Evolutionary conservation across 92 coral and sea anemone genomes (phyloP), one percentile per base, ranked within the genome.

Genomic region (Paragorgia papillata): DNA sequence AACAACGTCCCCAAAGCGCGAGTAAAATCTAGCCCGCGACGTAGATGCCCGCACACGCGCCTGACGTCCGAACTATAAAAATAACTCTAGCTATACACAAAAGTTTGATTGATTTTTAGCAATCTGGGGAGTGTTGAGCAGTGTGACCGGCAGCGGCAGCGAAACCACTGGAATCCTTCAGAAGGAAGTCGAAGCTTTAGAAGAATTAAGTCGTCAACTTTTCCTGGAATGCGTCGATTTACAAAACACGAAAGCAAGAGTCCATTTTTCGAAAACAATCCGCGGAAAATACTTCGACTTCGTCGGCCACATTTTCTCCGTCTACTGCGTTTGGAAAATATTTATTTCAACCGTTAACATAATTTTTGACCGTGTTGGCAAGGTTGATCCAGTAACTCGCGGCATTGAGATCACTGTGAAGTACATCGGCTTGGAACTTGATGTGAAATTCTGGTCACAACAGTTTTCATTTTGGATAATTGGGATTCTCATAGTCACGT

Each of bases 301-400:
- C 55, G 82, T 94, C 15, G 98, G 98, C 55, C 98, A 94, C 66
- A 94, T 94, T 56, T 94, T 94, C 57, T 91, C 97, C 8, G 98
- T 97, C 0, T 94, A 94, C 28, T 94, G 98, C 75, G 90, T 94
- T 19, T 94, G 98, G 98, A 94, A 94, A 57, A 94, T 94, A 66
- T 94, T 94, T 63, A 94, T 94, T 56, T 94, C 98, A 31, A 94
- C 98, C 0, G 98, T 94, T 2, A 94, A 94, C 90, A 94, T 94
- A 58, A 86, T 94, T 30, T 94, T 94, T 87, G 98, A 94, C 62
- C 96, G 98, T 22, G 98, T 94, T 4, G 98, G 98, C 18, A 94
- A 94, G 66, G 88, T 87, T 1, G 98, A 94, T 74, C 98, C 98
- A 8, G 98, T 94, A 24, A 94, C 98, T 9, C 88, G 97, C 62